Conservation (phyloP, 2,113 vertebrate species). For the Albula goreensis region DNA sequence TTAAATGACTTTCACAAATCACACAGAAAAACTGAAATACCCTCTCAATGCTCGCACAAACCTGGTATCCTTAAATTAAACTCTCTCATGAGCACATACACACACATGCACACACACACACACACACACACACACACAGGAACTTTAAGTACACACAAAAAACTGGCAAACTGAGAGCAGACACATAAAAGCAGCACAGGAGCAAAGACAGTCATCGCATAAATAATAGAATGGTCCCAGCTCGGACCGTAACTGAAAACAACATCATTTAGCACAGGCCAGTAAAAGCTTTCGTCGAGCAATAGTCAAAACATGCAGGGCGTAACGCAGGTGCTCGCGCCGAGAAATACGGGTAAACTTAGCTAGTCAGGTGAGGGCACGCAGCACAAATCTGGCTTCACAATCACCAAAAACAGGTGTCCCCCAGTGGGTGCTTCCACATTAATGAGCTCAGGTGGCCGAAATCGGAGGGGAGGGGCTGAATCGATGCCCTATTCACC, state of each 20-base stretch:
- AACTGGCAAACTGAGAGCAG: no score
- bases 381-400: neutral
- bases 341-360: neutral
- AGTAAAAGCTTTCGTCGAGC: neutral
- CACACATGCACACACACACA: neutral
- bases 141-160: no score
- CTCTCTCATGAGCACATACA: neutral
- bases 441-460: neutral
- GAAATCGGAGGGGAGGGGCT: neutral
- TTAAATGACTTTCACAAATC: no score
- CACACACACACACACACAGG: no score
- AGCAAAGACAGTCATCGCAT: no score
- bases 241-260: neutral
- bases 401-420: slow-evolving; percentile 19
- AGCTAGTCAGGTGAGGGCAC: no score
- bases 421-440: neutral
- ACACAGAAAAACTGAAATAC: no score
- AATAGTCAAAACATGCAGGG: neutral
- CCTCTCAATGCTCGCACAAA: neutral
- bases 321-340: neutral
- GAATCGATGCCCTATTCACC: neutral
- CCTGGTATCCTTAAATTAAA: neutral
- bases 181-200: no score
- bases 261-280: neutral
- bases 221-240: neutral